Base-by-base conservation (phyloP, 2,113 vertebrate species). In the Galbula dea region DNA sequence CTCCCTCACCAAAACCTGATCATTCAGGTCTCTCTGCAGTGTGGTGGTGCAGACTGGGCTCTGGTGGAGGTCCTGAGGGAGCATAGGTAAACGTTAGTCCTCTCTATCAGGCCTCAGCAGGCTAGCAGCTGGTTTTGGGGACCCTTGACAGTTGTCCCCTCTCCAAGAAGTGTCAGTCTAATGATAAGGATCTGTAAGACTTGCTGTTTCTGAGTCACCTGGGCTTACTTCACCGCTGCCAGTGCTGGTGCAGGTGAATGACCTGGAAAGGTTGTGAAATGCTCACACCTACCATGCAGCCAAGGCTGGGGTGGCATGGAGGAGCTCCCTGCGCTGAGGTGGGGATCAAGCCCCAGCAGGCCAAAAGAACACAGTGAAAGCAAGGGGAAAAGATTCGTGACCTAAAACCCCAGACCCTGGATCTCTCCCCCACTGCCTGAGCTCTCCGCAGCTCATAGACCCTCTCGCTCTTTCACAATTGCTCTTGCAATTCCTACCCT, bases 251-350 rank as follows among this genome's bases (percentile, higher is more conserved):
- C 13, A 0, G 67, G 87, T 78, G 69, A 92, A 82, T 4, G 87
- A 96, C 93, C 94, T 52, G 87, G 61, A 29, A 39, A 8, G 46
- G 62, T 87, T 94, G 93, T 76, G 93, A 91, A 96, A 92, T 7
- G 10, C 80, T 67, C 77, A 15, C 89, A 27, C 36, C 55, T 62
- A 11, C 34, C 11, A 5, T 1, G 4, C 37, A 66, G 62, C 66
- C 80, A 32, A 51, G 49, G 63, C 76, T 61, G 49, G 59, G 30
- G 58, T 6, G 6, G 7, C 2, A 0, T 2, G 71, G 55, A 72
- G 49, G n/a, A 80, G 66, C 49, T 26, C 17, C 26, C 22, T 6
- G 58, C 45, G 51, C 72, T 8, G 3, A 10, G 6, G 10, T n/a
- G n/a, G n/a, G 8, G 6, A 2, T 9, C 34, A 27, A 8, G 13